phyloP scores from a whole-genome alignment of 2,888 invertebrate species.

The Limnephilus lunatus region DNA sequence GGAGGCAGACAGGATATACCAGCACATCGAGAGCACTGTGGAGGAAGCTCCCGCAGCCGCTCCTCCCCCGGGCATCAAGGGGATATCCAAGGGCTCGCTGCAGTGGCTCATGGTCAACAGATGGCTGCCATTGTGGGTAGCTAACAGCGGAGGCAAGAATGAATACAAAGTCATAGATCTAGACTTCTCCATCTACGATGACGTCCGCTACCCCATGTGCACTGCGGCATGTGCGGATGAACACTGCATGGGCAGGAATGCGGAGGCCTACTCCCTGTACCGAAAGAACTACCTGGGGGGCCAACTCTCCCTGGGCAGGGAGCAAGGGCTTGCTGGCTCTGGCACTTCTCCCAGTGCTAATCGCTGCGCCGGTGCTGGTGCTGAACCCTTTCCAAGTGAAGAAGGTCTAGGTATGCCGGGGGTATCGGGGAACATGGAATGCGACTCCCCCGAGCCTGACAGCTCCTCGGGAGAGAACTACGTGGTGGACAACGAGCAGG shows the following conservation, averaged over 20 bases:
- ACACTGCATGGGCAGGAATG: constrained; percentile 55
- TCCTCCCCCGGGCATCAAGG: constrained; percentile 69
- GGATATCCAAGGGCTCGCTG: constrained; percentile 80
- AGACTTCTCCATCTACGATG: constrained; percentile 69
- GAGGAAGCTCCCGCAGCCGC: constrained; percentile 69
- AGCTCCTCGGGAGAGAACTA: constrained; percentile 50
- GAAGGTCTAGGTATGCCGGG: background rate
- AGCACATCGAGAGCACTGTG: constrained; percentile 69
- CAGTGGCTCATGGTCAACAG: constrained; percentile 83
- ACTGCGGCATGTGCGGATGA: constrained; percentile 62
- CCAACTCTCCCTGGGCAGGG: constrained; percentile 41
- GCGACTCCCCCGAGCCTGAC: constrained; percentile 61
- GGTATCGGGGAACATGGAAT: constrained; percentile 45
- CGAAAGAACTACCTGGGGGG: constrained; percentile 58
- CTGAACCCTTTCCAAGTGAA: constrained; percentile 29
- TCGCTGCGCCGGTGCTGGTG: background rate
- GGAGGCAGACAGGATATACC: constrained; percentile 73
- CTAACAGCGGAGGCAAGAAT: constrained; percentile 76
- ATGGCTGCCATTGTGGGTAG: constrained; percentile 81
- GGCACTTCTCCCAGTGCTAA: background rate
- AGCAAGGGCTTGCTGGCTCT: constrained; percentile 18
- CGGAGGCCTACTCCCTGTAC: constrained; percentile 56
- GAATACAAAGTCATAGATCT: constrained; percentile 76
- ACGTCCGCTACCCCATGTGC: constrained; percentile 66
- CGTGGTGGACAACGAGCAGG: constrained; percentile 63